Conservation (phyloP, 2,888 invertebrate species). For the Thymelicus sylvestris region DNA sequence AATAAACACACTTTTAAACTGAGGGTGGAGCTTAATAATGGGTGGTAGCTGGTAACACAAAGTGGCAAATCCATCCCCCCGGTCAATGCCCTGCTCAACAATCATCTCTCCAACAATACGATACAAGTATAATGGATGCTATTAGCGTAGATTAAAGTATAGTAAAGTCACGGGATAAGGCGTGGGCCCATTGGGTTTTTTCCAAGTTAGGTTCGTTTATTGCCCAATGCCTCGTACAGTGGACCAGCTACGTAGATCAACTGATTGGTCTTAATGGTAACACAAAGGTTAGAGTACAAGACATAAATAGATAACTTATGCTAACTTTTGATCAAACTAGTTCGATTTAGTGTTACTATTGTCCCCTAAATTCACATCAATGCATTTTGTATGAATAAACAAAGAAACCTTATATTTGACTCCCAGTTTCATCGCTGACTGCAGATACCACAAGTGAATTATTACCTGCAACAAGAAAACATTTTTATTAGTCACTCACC, state of each 20-base stretch:
- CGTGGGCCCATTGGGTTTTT: too few relatives aligned
- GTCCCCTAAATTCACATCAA: too few relatives aligned
- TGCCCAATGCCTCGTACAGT: too few relatives aligned
- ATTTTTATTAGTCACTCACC: not conserved
- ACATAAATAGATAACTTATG: too few relatives aligned
- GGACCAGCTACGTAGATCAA: too few relatives aligned
- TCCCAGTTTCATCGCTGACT: not conserved
- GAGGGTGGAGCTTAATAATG: too few relatives aligned
- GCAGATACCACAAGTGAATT: not conserved
- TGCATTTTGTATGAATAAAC: not conserved
- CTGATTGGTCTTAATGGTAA: too few relatives aligned
- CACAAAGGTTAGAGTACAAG: not conserved
- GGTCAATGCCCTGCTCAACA: not conserved
- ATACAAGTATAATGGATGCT: not conserved
- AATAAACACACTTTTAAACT: too few relatives aligned
- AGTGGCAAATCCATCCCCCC: not conserved
- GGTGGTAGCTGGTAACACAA: too few relatives aligned
- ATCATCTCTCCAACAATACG: not conserved
- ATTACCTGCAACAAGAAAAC: slow-evolving; percentile 2
- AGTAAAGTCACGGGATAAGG: not conserved
- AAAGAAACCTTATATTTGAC: not conserved
- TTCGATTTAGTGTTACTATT: too few relatives aligned
- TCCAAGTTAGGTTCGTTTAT: too few relatives aligned
- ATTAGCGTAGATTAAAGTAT: not conserved
- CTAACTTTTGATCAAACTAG: too few relatives aligned